These are phyloP conservation scores for Pelobates fuscus DNA, from an alignment of 2,113 vertebrate genomes.

Conservation along the genomic window DNA sequence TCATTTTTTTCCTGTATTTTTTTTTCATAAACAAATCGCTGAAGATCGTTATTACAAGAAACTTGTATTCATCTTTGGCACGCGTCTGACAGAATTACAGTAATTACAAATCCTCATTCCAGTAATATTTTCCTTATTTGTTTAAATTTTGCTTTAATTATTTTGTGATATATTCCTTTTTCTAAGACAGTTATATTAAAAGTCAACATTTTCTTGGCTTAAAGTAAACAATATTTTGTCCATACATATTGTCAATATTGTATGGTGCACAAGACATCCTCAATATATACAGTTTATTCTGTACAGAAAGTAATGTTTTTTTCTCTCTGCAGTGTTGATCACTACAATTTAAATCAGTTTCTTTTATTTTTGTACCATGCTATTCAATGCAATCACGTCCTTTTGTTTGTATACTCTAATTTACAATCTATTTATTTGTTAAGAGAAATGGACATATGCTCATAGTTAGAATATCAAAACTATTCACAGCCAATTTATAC, in stretches of 20 bases:
- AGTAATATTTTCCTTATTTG: not conserved
- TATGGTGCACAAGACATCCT: not conserved
- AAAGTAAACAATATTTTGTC: not conserved
- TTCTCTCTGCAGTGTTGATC: too few relatives aligned
- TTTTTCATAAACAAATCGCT: not conserved
- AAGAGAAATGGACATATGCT: too few relatives aligned
- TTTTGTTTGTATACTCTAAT: too few relatives aligned
- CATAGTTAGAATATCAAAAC: too few relatives aligned
- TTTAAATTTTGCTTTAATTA: not conserved
- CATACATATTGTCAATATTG: not conserved
- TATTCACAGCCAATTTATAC: too few relatives aligned
- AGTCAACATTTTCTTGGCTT: not conserved
- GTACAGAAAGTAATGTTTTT: too few relatives aligned
- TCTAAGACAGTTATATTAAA: not conserved
- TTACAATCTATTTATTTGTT: too few relatives aligned
- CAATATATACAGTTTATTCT: too few relatives aligned
- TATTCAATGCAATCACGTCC: too few relatives aligned
- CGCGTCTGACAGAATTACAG: not conserved
- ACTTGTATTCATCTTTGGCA: not conserved
- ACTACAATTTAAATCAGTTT: too few relatives aligned
- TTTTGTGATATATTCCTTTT: not conserved
- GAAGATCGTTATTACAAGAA: not conserved
- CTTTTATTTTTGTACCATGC: too few relatives aligned
- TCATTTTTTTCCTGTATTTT: not conserved
- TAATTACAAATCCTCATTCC: not conserved